These are phyloP conservation scores for Latheticus oryzae DNA, from an alignment of 2,888 invertebrate species.

Conservation along the genomic window DNA sequence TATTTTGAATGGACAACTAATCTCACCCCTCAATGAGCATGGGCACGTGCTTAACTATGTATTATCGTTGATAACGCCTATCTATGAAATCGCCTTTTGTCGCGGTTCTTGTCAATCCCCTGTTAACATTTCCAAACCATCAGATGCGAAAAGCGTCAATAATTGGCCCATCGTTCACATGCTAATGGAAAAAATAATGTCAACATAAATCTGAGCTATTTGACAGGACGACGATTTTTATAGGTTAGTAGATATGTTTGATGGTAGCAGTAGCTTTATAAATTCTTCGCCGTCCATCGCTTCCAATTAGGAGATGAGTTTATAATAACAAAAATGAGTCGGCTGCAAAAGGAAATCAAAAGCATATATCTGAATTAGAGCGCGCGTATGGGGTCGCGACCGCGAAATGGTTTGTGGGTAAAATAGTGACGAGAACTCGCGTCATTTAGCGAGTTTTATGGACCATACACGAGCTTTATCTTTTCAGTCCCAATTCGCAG, in stretches of 20 bases:
- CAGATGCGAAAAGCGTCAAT: slow-evolving; percentile 43
- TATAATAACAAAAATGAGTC: slow-evolving; percentile 37
- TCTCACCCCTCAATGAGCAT: slow-evolving; percentile 14
- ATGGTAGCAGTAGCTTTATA: slow-evolving; percentile 35
- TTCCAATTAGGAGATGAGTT: slow-evolving; percentile 38
- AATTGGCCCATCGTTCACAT: slow-evolving; percentile 24
- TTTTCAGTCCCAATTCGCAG: slow-evolving; percentile 57
- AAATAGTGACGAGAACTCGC: slow-evolving; percentile 64
- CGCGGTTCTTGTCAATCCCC: slow-evolving; percentile 21
- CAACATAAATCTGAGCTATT: slow-evolving; percentile 5
- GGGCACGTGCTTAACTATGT: slow-evolving; percentile 42
- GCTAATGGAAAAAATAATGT: slow-evolving; percentile 2
- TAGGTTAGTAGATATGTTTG: too few relatives aligned
- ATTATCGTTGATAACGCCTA: slow-evolving; percentile 32
- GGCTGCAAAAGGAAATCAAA: slow-evolving; percentile 60
- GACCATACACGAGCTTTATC: slow-evolving; percentile 59
- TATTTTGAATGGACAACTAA: too few relatives aligned
- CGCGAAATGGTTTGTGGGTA: slow-evolving; percentile 61
- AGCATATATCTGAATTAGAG: slow-evolving; percentile 64
- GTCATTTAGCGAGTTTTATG: slow-evolving; percentile 63
- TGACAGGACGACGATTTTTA: slow-evolving; percentile 11
- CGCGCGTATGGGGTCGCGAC: slow-evolving; percentile 60
- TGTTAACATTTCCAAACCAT: slow-evolving; percentile 45
- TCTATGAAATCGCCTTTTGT: slow-evolving; percentile 42
- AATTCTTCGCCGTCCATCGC: slow-evolving; percentile 38